Base-by-base conservation (phyloP, 2,888 invertebrate species). In the Parnassius orleans region DNA sequence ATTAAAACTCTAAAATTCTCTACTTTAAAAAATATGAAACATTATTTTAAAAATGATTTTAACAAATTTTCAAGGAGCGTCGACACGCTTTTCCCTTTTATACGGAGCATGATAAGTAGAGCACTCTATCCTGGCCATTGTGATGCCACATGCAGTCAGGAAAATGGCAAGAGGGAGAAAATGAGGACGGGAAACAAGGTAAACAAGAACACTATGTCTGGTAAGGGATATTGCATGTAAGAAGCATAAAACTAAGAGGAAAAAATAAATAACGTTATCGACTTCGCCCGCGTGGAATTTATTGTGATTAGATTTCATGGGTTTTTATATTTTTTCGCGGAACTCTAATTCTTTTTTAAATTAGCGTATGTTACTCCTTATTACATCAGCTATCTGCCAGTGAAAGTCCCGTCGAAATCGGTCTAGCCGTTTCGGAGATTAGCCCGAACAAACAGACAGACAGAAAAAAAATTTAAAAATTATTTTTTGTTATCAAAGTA, bases 81-180 rank as follows among this genome's bases (percentile, higher is more conserved):
- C 43, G 55, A 55, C 44, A 55, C 50, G 60, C 43, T 51, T n/a
- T 55, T 24, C 48, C 50, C 51, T 43, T 59, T 53, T 53, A 52
- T 53, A 10, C 11, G 53, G 33, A 47, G 19, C 19, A 14, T 53
- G 60, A 44, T 43, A 55, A 60, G 60, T 55, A 19, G 51, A 19
- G 43, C 60, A 55, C 60, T 60, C 50, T 54, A 12, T 54, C 44
- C 47, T 47, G 46, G 54, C 60, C 44, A 60, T 60, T 60, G 60
- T 60, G 41, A 15, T 50, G 53, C 60, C 60, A 55, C 60, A 44
- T 44, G 60, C 60, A 60, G 60, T 44, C 55, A 51, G 60, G 54
- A 51, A 54, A 43, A 55, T 54, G 55, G 55, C 60, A 60, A 54
- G 48, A 47, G 52, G 58, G 58, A 48, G 54, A 54, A 60, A 60